phyloP scores from a whole-genome alignment of 1,140 invertebrate genomes.

The Anastatus disparis region DNA sequence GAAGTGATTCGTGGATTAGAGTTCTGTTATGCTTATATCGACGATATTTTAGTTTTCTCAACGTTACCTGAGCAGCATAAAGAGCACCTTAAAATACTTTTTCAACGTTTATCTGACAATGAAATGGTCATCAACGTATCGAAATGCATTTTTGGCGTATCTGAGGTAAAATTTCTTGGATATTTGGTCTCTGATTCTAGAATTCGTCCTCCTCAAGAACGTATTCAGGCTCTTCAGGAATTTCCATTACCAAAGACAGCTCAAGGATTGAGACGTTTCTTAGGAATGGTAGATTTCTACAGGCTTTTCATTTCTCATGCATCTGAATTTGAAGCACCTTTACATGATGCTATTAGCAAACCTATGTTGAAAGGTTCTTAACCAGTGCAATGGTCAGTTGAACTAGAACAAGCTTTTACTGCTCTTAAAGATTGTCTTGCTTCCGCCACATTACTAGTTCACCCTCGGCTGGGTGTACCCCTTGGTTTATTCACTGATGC shows the following conservation, averaged over 20 bases:
- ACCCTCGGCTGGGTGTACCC: background rate
- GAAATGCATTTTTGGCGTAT: conserved; percentile 49
- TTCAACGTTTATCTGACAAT: conserved; percentile 38
- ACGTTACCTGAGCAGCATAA: conserved; percentile 46
- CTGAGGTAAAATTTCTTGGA: conserved; percentile 51
- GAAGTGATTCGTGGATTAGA: background rate
- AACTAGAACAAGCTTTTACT: background rate
- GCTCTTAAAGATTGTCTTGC: background rate
- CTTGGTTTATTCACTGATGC: background rate
- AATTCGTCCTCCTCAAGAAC: conserved; percentile 45
- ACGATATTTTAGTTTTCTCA: conserved; percentile 61
- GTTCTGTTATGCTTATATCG: conserved; percentile 55
- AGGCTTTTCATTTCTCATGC: background rate
- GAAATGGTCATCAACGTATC: conserved; percentile 39
- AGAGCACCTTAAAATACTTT: conserved; percentile 42
- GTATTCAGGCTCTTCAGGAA: conserved; percentile 47
- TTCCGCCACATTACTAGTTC: background rate
- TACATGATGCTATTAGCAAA: too few species aligned
- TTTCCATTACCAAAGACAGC: conserved; percentile 45
- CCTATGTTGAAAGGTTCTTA: conserved; percentile 31
- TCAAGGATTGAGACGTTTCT: conserved; percentile 48
- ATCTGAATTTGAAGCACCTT: background rate
- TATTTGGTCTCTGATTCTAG: conserved; percentile 45
- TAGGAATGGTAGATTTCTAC: conserved; percentile 58
- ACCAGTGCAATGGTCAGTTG: background rate